Percentiles rank a stretch among this genome's conserved stretches.
These are phyloP conservation scores for Atta colombica DNA, from an alignment of 1,140 invertebrate species.

Conservation along the genomic window DNA sequence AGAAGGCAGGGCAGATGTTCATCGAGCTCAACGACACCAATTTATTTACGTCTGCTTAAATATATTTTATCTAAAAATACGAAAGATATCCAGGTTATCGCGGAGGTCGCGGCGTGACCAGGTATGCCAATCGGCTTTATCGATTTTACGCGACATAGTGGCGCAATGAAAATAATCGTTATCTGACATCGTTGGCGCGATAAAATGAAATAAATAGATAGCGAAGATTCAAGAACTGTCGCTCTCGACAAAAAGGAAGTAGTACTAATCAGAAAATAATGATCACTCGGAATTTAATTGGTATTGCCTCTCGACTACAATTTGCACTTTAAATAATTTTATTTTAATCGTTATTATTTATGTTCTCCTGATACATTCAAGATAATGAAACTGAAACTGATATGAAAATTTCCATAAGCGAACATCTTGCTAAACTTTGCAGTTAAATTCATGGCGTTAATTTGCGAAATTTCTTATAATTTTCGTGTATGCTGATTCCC, in stretches of 20 bases:
- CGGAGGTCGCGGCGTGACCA: not conserved
- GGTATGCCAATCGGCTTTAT: constrained; percentile 27
- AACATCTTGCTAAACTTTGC: not conserved
- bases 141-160: constrained; percentile 12
- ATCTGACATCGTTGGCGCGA: constrained; percentile 12
- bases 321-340: not conserved
- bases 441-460: not conserved
- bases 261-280: constrained; percentile 26
- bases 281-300: not conserved
- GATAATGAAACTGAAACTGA: not conserved
- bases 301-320: not conserved
- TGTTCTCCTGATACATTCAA: not conserved
- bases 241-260: not conserved
- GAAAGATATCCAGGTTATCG: not conserved
- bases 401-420: not conserved
- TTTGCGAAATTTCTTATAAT: not conserved
- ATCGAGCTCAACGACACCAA: not conserved
- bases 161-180: not conserved
- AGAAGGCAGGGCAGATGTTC: constrained; percentile 18
- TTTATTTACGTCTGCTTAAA: not conserved
- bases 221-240: not conserved
- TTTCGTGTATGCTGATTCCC: not conserved
- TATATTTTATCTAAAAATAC: constrained; percentile 17
- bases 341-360: not conserved
- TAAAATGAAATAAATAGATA: not conserved